Evolutionary conservation across 2,797 vertebrate genomes (phyloP).

Genomic region (Amniataba percoides): DNA sequence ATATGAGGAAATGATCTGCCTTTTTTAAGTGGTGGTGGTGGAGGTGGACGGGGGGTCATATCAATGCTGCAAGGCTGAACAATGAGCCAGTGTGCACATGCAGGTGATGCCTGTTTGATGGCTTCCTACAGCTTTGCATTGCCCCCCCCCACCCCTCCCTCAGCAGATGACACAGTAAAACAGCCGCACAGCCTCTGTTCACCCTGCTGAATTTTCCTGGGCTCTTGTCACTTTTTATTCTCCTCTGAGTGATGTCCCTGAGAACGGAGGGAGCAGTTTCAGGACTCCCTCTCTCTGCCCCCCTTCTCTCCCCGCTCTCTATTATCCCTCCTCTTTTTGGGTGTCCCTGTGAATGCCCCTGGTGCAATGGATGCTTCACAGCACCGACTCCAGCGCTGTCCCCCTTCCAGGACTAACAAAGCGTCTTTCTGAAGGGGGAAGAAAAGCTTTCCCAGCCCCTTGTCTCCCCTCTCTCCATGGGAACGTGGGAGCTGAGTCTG

Average conservation of each 20-base stretch:
- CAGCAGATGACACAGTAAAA: constrained; percentile 44
- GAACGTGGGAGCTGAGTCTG: constrained; percentile 90
- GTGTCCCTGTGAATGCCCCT: constrained; percentile 86
- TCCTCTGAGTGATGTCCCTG: constrained; percentile 77
- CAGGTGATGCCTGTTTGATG: constrained; percentile 53
- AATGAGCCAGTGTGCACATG: constrained; percentile 25
- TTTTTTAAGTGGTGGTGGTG: no score
- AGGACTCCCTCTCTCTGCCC: constrained; percentile 63
- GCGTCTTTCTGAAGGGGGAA: constrained; percentile 92
- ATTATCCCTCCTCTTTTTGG: constrained; percentile 82
- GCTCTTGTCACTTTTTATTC: constrained; percentile 74
- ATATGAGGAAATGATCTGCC: neutral
- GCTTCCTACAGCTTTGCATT: constrained; percentile 43
- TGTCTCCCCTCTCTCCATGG: constrained; percentile 92
- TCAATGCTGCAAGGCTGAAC: constrained; percentile 11
- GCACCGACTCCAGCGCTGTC: constrained; percentile 89
- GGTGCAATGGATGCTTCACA: constrained; percentile 90
- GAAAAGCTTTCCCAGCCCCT: constrained; percentile 91
- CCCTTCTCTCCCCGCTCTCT: constrained; percentile 57
- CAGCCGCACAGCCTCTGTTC: constrained; percentile 31
- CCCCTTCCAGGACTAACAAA: constrained; percentile 97
- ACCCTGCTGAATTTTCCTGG: constrained; percentile 44
- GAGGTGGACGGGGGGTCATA: neutral
- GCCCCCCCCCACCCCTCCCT: constrained; percentile 38
- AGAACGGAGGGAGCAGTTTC: constrained; percentile 72